These are phyloP conservation scores for Elegia similella DNA, from an alignment of 2,888 invertebrate genomes.

Conservation along the genomic window DNA sequence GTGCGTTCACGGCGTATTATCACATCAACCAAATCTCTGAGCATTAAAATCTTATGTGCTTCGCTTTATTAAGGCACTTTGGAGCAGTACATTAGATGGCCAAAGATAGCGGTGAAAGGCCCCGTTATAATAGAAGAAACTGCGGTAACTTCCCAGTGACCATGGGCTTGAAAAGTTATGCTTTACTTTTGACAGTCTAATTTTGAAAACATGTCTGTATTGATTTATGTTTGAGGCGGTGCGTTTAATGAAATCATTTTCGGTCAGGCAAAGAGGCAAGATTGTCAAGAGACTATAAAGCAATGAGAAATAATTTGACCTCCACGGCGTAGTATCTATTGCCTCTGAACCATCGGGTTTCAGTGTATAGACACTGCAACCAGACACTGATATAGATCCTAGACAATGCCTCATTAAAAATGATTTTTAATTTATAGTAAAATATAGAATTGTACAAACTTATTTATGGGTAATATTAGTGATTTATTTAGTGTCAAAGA, in stretches of 20 bases:
- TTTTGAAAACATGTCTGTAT: conserved; percentile 45
- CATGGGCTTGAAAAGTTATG: conserved; percentile 53
- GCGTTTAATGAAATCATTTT: background rate
- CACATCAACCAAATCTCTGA: conserved; percentile 72
- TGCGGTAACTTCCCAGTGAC: conserved; percentile 55
- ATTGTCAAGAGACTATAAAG: background rate
- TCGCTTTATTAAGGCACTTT: conserved; percentile 75
- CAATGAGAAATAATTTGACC: background rate
- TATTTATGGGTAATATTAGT: too few relatives aligned
- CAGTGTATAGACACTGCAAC: too few relatives aligned
- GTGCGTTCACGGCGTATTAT: conserved; percentile 76
- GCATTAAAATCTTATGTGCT: conserved; percentile 78
- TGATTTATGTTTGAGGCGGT: conserved; percentile 38
- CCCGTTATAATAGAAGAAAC: conserved; percentile 74
- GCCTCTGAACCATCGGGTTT: too few relatives aligned
- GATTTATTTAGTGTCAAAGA: too few relatives aligned
- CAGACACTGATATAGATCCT: too few relatives aligned
- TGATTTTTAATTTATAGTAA: too few relatives aligned
- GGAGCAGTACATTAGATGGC: conserved; percentile 74
- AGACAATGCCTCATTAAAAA: too few relatives aligned
- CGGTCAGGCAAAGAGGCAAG: background rate
- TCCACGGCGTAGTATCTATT: too few relatives aligned
- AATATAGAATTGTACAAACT: too few relatives aligned
- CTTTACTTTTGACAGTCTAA: conserved; percentile 45
- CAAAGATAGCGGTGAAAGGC: conserved; percentile 80